A percentile compares a stretch with the other conserved stretches of the same genome.
These are phyloP conservation scores for Hippocampus kuda DNA, from an alignment of 2,797 vertebrate genomes.

Conservation along the genomic window DNA sequence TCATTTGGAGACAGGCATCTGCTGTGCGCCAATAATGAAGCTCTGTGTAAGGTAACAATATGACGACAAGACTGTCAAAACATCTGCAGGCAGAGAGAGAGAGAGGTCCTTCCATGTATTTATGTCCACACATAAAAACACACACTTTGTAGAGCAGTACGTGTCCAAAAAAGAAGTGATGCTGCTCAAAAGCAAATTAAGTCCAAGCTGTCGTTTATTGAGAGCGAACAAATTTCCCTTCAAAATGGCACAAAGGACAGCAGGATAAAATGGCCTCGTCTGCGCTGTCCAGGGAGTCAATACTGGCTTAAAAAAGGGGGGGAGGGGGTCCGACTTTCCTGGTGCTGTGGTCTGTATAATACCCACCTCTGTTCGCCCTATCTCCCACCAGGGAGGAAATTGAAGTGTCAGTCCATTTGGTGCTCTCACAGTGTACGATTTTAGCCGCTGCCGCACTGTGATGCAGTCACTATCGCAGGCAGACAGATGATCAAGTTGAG, in stretches of 20 bases:
- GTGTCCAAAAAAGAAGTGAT: conserved; percentile 29
- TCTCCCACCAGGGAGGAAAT: conserved; percentile 62
- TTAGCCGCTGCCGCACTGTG: conserved; percentile 42
- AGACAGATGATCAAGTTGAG: conserved; percentile 15
- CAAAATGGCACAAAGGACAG: conserved; percentile 35
- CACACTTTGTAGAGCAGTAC: conserved; percentile 31
- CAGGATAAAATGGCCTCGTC: conserved; percentile 52
- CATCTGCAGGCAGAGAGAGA: conserved; percentile 51
- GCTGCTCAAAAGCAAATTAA: conserved; percentile 35
- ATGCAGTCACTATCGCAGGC: conserved; percentile 37
- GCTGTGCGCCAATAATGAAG: conserved; percentile 54
- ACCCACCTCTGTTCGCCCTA: conserved; percentile 56
- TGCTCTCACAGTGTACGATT: conserved; percentile 52
- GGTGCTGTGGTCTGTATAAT: conserved; percentile 50
- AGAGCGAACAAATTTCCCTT: conserved; percentile 49
- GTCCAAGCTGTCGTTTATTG: conserved; percentile 39
- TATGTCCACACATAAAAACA: conserved; percentile 28
- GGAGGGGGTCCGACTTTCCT: conserved; percentile 47
- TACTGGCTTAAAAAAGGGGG: conserved; percentile 30
- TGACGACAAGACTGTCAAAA: conserved; percentile 50
- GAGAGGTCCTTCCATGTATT: conserved; percentile 34
- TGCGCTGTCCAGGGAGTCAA: conserved; percentile 31
- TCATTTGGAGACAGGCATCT: conserved; percentile 61
- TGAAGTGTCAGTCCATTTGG: conserved; percentile 62
- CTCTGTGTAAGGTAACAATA: conserved; percentile 60